phyloP scores from a whole-genome alignment of 2,888 invertebrate species.

The Xestobium rufovillosum region DNA sequence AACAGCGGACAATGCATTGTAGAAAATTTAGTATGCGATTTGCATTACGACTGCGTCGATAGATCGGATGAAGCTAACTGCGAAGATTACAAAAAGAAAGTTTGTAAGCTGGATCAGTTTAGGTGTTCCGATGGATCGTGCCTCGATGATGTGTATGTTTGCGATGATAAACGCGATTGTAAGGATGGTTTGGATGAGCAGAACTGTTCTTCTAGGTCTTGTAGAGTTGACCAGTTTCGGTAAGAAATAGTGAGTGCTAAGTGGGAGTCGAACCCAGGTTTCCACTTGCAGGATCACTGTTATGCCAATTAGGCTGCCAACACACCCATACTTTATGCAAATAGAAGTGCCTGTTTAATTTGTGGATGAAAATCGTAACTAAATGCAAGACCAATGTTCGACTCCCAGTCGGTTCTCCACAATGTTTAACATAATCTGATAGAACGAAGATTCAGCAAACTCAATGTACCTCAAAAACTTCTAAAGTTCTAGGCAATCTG shows the following conservation, averaged over 20 bases:
- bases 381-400: too few relatives aligned
- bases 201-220: constrained; percentile 35
- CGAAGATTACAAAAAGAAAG: constrained; percentile 28
- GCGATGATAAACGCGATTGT: constrained; percentile 49
- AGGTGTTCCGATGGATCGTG: constrained; percentile 48
- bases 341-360: too few relatives aligned
- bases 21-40: constrained; percentile 45
- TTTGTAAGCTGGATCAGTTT: constrained; percentile 45
- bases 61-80: constrained; percentile 52
- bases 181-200: constrained; percentile 45
- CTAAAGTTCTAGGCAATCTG: too few relatives aligned
- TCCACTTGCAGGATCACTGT: too few relatives aligned
- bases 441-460: too few relatives aligned
- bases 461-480: too few relatives aligned
- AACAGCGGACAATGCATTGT: constrained; percentile 48
- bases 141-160: constrained; percentile 43
- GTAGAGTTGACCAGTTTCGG: constrained; percentile 35
- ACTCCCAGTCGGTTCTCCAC: too few relatives aligned
- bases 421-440: too few relatives aligned
- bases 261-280: background rate
- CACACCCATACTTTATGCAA: too few relatives aligned
- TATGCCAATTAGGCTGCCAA: too few relatives aligned
- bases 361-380: too few relatives aligned
- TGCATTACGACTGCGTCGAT: constrained; percentile 48
- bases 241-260: too few relatives aligned